A percentile compares a stretch with the other conserved stretches of the same genome.
Evolutionary conservation across 2,797 vertebrate species (phyloP).

Genomic region (Bradypodion pumilum): DNA sequence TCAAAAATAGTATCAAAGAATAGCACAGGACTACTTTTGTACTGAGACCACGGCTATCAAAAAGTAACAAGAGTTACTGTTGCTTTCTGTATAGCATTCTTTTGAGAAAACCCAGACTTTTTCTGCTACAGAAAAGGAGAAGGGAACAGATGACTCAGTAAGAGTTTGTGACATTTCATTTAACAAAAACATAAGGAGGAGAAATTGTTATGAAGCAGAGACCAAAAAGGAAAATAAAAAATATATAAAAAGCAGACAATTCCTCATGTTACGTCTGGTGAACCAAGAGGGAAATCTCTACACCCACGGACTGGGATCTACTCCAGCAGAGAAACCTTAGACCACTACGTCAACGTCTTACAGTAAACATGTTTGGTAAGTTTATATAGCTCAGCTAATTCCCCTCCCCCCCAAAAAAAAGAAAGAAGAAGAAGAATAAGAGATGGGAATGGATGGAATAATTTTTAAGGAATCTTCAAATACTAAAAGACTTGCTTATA

Average conservation of each 20-base stretch:
- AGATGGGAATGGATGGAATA: constrained; percentile 23
- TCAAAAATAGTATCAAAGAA: constrained; percentile 23
- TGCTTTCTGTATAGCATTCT: constrained; percentile 60
- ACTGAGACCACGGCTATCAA: constrained; percentile 41
- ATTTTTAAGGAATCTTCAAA: constrained; percentile 45
- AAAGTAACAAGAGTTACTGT: constrained; percentile 53
- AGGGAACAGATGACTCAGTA: constrained; percentile 69
- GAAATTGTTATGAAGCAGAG: constrained; percentile 72
- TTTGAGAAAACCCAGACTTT: constrained; percentile 67
- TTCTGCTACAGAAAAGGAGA: constrained; percentile 46
- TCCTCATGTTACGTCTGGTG: constrained; percentile 87
- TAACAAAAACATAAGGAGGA: constrained; percentile 66
- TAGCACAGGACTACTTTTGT: not conserved
- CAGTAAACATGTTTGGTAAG: constrained; percentile 94
- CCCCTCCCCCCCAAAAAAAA: not conserved
- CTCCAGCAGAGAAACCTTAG: constrained; percentile 92
- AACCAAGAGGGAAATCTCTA: constrained; percentile 86
- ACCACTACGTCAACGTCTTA: constrained; percentile 84
- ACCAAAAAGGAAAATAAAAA: constrained; percentile 61
- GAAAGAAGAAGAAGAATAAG: no score
- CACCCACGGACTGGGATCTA: constrained; percentile 82
- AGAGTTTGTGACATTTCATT: constrained; percentile 69
- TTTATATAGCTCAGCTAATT: constrained; percentile 66
- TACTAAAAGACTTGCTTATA: constrained; percentile 48
- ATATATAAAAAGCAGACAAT: constrained; percentile 74